Base-by-base conservation (phyloP, 2,797 vertebrate genomes). In the Trachops cirrhosus region DNA sequence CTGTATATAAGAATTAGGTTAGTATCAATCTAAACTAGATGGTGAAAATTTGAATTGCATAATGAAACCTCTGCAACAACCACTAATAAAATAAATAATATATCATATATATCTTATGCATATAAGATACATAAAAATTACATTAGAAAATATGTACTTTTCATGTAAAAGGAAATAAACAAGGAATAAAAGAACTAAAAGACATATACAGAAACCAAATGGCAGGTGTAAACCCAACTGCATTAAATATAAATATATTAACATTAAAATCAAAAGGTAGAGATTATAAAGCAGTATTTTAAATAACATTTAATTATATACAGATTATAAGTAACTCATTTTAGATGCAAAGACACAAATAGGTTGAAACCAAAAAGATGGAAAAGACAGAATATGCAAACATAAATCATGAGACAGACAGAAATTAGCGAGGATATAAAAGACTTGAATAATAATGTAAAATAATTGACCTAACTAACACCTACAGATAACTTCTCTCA, bases 201-300 rank as follows among this genome's bases (percentile, higher is more conserved):
- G 29, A 85, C 4, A 78, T 52, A 79, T 54, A 12, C 19, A 87
- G 24, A 57, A 71, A 70, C 39, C 12, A 39, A 80, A 52, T 29
- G 11, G 5, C 3, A 95, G 5, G 5, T 91, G 5, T 62, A 67
- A 64, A n/a, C 57, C 19, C 5, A 64, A 67, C 37, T 82, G 3
- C 50, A 77, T 77, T 95, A 77, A 77, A 93, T 78, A 90, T 86
- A 91, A 87, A 91, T 50, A 29, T 44, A 89, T 57, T 48, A 86
- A 57, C 4, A 22, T 15, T 37, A 22, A 2, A 70, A 48, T 46
- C 32, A 82, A 92, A 48, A 77, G 46, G 24, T 7, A 62, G 37
- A 77, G 37, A 82, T 34, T 29, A 0, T 19, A 89, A 88, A 10
- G 7, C 0, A 62, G 19, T 29, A 32, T 16, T 87, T 80, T 46